phyloP scores from a whole-genome alignment of 1,140 invertebrate species.

The Drosophila triauraria region DNA sequence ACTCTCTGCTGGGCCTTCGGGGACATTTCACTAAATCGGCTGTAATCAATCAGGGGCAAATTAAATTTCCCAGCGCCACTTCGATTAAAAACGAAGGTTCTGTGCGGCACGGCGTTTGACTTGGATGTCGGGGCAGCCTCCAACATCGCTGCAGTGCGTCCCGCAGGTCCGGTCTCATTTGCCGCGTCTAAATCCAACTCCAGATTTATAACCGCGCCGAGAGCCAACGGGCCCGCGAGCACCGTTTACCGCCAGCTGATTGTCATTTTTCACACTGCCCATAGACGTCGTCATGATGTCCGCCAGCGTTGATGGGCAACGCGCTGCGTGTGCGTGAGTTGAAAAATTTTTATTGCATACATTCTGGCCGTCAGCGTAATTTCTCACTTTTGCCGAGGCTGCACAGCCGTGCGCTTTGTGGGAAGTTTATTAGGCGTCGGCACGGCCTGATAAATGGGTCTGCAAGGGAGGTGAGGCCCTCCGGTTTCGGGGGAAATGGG shows the following conservation, averaged over 20 bases:
- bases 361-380: constrained; percentile 79
- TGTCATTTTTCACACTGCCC: constrained; percentile 61
- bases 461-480: not conserved
- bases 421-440: constrained; percentile 72
- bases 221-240: constrained; percentile 24
- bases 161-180: constrained; percentile 48
- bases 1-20: constrained; percentile 35
- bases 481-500: constrained; percentile 11
- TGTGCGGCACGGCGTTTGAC: not conserved
- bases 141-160: constrained; percentile 9
- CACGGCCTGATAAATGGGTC: constrained; percentile 49
- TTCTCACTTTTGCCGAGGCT: constrained; percentile 67
- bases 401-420: constrained; percentile 50
- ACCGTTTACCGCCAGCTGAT: constrained; percentile 29
- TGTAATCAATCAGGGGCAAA: constrained; percentile 80
- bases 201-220: constrained; percentile 64
- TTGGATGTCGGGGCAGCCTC: not conserved
- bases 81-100: constrained; percentile 61
- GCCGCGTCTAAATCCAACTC: constrained; percentile 56
- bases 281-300: constrained; percentile 63
- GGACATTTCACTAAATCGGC: constrained; percentile 75
- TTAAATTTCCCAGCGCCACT: constrained; percentile 75
- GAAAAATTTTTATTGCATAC: constrained; percentile 84
- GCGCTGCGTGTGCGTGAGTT: constrained; percentile 59
- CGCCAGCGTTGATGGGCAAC: not conserved